Evolutionary conservation across 2,113 vertebrate genomes (phyloP).

Genomic region (Petromus typicus): DNA sequence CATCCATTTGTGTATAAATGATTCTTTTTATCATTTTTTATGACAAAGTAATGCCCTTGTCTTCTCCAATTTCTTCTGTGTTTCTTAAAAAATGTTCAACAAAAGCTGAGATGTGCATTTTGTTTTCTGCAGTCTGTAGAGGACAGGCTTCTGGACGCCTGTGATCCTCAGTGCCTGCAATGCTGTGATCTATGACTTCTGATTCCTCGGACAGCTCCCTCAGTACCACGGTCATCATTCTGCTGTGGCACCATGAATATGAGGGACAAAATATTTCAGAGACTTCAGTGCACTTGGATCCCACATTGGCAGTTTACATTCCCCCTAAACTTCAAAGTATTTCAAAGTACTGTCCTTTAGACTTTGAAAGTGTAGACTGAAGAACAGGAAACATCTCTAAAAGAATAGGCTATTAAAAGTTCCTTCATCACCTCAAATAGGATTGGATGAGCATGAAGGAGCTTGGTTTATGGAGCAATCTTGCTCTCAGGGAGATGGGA

Average conservation of each 20-base stretch:
- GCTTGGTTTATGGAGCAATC: conserved; percentile 69
- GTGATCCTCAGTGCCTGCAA: neutral
- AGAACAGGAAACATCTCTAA: conserved; percentile 17
- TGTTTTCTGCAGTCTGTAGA: neutral
- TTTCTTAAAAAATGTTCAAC: neutral
- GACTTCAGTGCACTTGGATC: neutral
- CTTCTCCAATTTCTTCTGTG: neutral
- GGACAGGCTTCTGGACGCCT: neutral
- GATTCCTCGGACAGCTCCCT: neutral
- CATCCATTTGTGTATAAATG: too few species aligned
- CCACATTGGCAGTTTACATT: neutral
- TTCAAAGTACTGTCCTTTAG: conserved; percentile 39
- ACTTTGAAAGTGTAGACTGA: conserved; percentile 33
- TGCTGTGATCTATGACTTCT: neutral
- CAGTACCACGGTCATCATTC: neutral
- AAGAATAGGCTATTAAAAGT: conserved; percentile 47
- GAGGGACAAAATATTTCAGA: neutral
- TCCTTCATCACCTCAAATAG: conserved; percentile 49
- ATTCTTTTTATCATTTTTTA: too few species aligned
- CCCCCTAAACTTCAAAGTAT: neutral
- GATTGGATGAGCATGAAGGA: conserved; percentile 56
- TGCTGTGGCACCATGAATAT: neutral
- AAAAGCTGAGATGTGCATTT: neutral
- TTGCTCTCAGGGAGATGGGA: neutral
- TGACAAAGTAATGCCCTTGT: too few species aligned